Percentiles rank a stretch among this genome's conserved stretches.
Evolutionary conservation across 2,888 invertebrate species (phyloP).

Genomic region (Cinara cedri): DNA sequence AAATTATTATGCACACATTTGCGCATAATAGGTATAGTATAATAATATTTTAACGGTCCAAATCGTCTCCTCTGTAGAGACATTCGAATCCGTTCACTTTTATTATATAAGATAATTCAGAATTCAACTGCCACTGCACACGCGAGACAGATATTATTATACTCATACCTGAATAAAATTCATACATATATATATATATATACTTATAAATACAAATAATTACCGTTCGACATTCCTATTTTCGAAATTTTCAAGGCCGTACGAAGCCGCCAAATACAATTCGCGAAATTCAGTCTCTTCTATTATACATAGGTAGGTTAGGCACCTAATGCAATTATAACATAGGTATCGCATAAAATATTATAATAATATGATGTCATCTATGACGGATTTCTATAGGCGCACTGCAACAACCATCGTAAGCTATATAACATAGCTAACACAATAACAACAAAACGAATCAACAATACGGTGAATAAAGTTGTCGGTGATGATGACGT

Average conservation of each 20-base stretch:
- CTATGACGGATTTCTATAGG: too few species aligned
- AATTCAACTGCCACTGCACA: not conserved
- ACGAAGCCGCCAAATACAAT: not conserved
- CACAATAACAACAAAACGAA: too few species aligned
- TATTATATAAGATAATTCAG: not conserved
- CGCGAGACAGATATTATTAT: not conserved
- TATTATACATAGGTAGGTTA: too few species aligned
- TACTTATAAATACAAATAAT: not conserved
- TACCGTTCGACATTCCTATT: not conserved
- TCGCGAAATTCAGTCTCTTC: not conserved
- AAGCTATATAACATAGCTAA: too few species aligned
- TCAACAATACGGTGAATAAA: not conserved
- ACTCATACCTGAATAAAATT: too few species aligned
- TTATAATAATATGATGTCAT: too few species aligned
- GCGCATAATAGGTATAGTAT: not conserved
- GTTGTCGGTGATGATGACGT: too few species aligned
- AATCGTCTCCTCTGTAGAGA: not conserved
- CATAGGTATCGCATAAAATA: too few species aligned
- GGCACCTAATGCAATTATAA: too few species aligned
- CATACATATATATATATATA: too few species aligned
- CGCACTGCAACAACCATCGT: too few species aligned
- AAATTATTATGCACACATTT: too few species aligned
- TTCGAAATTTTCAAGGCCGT: not conserved
- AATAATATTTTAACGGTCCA: slow-evolving; percentile 2
- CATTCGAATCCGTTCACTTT: slow-evolving; percentile 45